A percentile compares a stretch with the other conserved stretches of the same genome.
These are phyloP conservation scores for Batillaria attramentaria DNA, from an alignment of 1,140 invertebrate genomes.

Conservation along the genomic window DNA sequence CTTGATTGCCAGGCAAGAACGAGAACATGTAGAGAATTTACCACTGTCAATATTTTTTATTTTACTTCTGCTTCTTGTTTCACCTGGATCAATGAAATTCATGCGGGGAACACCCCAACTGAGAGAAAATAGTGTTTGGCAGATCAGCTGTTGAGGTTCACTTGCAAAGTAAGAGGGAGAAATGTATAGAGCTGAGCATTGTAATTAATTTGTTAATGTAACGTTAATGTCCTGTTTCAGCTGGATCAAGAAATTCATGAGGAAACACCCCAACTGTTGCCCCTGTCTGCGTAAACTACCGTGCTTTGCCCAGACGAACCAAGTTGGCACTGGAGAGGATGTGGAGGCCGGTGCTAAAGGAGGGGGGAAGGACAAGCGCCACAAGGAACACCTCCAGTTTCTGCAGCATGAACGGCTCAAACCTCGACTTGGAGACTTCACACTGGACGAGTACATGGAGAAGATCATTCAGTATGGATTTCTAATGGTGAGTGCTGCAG, in stretches of 20 bases:
- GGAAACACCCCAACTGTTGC: conserved; percentile 52
- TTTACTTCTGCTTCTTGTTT: too few relatives aligned
- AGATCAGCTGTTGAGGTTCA: too few relatives aligned
- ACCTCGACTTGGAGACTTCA: conserved; percentile 69
- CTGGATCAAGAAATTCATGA: conserved; percentile 50
- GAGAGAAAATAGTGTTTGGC: too few relatives aligned
- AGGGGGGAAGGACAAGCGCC: background rate
- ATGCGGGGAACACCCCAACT: too few relatives aligned
- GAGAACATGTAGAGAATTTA: too few relatives aligned
- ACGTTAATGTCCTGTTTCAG: background rate
- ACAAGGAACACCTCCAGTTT: conserved; percentile 37
- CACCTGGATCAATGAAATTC: too few relatives aligned
- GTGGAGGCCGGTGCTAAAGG: conserved; percentile 19
- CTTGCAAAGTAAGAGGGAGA: too few relatives aligned
- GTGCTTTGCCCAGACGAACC: conserved; percentile 18
- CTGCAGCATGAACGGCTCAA: conserved; percentile 67
- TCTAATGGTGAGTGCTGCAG: conserved; percentile 71
- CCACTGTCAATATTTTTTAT: too few relatives aligned
- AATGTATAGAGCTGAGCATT: too few relatives aligned
- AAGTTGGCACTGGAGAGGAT: conserved; percentile 10
- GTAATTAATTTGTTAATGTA: too few relatives aligned
- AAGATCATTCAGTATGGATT: conserved; percentile 74
- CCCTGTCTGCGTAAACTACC: conserved; percentile 17
- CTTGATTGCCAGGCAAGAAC: too few relatives aligned
- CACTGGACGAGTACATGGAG: conserved; percentile 72